These are phyloP conservation scores for Electrophaes corylata DNA, from an alignment of 2,888 invertebrate species.

Conservation along the genomic window DNA sequence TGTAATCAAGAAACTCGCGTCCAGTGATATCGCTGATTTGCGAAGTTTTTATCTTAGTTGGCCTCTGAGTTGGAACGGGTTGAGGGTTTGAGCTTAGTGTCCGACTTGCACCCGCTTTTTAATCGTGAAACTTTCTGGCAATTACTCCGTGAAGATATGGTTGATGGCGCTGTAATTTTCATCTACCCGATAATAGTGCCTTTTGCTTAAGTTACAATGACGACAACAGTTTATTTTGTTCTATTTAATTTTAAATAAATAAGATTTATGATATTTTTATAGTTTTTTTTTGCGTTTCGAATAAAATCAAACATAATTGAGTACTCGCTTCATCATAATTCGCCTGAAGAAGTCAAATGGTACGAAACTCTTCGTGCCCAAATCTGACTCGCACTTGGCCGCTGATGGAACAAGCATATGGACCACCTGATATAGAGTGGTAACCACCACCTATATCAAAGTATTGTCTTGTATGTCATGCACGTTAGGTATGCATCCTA, in stretches of 20 bases:
- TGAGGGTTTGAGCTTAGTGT: constrained; percentile 54
- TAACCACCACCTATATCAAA: no score
- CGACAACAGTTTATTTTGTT: neutral
- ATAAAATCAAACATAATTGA: neutral
- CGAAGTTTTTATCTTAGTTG: constrained; percentile 62
- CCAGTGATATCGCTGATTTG: constrained; percentile 46
- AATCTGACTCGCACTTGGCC: no score
- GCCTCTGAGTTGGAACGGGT: constrained; percentile 41
- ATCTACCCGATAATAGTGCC: constrained; percentile 44
- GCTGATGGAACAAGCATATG: no score
- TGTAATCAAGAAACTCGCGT: constrained; percentile 34
- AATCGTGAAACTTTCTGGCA: constrained; percentile 69
- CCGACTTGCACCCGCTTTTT: constrained; percentile 58
- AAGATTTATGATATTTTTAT: neutral
- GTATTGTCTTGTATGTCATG: no score
- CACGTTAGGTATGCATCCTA: no score
- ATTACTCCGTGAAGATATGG: constrained; percentile 57
- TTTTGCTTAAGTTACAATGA: constrained; percentile 38
- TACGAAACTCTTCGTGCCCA: no score
- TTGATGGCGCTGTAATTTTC: constrained; percentile 58
- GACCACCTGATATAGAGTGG: no score
- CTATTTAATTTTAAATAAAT: neutral
- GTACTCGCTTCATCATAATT: no score
- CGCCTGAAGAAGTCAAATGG: no score
- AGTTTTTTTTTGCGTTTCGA: neutral